phyloP scores from a whole-genome alignment of 2,113 vertebrate genomes.

The Clarias magur region DNA sequence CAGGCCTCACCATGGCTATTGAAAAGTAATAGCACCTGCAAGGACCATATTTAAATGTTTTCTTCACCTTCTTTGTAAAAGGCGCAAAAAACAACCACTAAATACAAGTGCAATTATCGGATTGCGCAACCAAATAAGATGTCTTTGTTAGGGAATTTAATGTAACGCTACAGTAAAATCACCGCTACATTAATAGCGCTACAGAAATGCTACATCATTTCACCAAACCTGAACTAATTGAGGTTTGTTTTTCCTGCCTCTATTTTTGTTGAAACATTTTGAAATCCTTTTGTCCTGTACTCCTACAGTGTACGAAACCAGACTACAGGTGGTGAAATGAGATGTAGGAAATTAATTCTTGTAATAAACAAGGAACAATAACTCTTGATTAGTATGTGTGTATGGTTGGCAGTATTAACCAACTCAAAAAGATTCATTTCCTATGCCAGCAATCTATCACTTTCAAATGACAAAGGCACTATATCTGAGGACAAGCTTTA shows the following conservation, averaged over 20 bases:
- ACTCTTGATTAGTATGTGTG: not conserved
- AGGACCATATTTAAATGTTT: not conserved
- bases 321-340: not conserved
- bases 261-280: not conserved
- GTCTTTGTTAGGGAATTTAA: not conserved
- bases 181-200: not conserved
- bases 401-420: not conserved
- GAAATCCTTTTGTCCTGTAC: not conserved
- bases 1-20: not conserved
- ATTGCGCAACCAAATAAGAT: not conserved
- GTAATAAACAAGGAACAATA: not conserved
- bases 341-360: not conserved
- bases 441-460: constrained; percentile 56
- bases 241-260: not conserved
- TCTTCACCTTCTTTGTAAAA: not conserved
- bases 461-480: constrained; percentile 45
- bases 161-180: not conserved
- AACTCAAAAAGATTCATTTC: constrained; percentile 23
- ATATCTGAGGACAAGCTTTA: constrained; percentile 58
- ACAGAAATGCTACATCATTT: not conserved
- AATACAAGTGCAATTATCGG: not conserved
- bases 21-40: not conserved
- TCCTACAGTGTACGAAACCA: not conserved
- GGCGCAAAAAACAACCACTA: not conserved
- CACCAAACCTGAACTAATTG: not conserved